A percentile compares a stretch with the other conserved stretches of the same genome.
Conservation (phyloP, 1,140 invertebrate species). For the Lasioglossum albipes region DNA sequence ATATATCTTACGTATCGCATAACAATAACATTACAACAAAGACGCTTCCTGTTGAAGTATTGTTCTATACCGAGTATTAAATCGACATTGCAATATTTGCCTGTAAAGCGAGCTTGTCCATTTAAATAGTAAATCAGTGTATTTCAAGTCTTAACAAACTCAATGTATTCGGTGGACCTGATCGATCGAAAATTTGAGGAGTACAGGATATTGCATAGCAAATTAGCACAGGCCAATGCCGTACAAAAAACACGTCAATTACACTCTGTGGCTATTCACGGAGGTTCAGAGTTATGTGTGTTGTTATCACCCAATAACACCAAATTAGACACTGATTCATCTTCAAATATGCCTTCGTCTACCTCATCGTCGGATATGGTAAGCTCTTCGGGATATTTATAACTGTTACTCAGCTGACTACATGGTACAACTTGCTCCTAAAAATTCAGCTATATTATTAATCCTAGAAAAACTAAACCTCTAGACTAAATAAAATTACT, state of each 20-base stretch:
- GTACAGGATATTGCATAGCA: slow-evolving; percentile 11
- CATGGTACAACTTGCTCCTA: slow-evolving; percentile 54
- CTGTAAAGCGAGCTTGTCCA: not conserved
- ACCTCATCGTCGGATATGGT: slow-evolving; percentile 33
- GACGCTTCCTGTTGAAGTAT: not conserved
- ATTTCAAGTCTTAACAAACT: not conserved
- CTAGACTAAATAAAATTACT: too few relatives aligned
- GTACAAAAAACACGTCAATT: slow-evolving; percentile 21
- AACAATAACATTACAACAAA: not conserved
- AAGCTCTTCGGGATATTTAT: slow-evolving; percentile 40
- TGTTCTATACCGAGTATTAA: not conserved
- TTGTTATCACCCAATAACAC: slow-evolving; percentile 31
- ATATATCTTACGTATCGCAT: not conserved
- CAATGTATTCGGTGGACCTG: not conserved
- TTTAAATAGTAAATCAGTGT: too few relatives aligned
- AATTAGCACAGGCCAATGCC: slow-evolving; percentile 21
- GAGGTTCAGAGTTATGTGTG: slow-evolving; percentile 34
- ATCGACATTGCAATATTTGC: not conserved
- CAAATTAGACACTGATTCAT: slow-evolving; percentile 25
- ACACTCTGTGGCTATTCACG: slow-evolving; percentile 27
- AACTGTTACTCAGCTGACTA: slow-evolving; percentile 37
- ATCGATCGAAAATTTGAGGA: slow-evolving; percentile 17
- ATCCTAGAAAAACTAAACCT: not conserved
- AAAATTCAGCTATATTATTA: not conserved
- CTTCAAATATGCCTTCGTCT: slow-evolving; percentile 50